Evolutionary conservation across 2,888 invertebrate species (phyloP).

Genomic region (Erebia epiphron): DNA sequence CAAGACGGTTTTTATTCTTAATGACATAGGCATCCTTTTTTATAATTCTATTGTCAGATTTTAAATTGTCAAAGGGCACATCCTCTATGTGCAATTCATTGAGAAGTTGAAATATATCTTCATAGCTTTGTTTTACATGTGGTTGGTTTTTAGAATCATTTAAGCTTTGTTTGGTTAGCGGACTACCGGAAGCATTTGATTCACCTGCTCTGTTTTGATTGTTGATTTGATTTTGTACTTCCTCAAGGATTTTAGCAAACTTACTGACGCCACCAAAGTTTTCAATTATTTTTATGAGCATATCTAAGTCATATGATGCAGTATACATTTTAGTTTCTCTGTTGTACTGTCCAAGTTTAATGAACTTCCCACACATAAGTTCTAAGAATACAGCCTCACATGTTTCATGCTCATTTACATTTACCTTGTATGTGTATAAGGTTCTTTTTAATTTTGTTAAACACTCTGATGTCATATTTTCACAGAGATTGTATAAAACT

Average conservation of each 20-base stretch:
- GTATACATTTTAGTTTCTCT: slow-evolving; percentile 38
- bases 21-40: slow-evolving; percentile 59
- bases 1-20: slow-evolving; percentile 60
- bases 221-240: slow-evolving; percentile 53
- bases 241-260: slow-evolving; percentile 54
- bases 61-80: slow-evolving; percentile 48
- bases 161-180: slow-evolving; percentile 40
- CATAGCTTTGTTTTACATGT: slow-evolving; percentile 47
- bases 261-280: slow-evolving; percentile 54
- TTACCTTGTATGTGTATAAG: slow-evolving; percentile 57
- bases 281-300: slow-evolving; percentile 60
- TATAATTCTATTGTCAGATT: slow-evolving; percentile 56
- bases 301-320: slow-evolving; percentile 50
- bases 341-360: slow-evolving; percentile 48
- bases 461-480: slow-evolving; percentile 58
- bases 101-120: slow-evolving; percentile 53
- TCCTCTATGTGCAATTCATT: slow-evolving; percentile 51
- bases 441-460: slow-evolving; percentile 61
- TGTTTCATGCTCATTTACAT: slow-evolving; percentile 58
- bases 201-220: slow-evolving; percentile 24
- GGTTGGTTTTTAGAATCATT: slow-evolving; percentile 38
- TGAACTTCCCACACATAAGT: slow-evolving; percentile 67
- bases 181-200: slow-evolving; percentile 27
- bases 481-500: slow-evolving; percentile 67
- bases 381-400: slow-evolving; percentile 69